Percentiles rank a stretch among this genome's conserved stretches.
phyloP scores from a whole-genome alignment of 2,113 vertebrate genomes.

The Platysternon megacephalum region DNA sequence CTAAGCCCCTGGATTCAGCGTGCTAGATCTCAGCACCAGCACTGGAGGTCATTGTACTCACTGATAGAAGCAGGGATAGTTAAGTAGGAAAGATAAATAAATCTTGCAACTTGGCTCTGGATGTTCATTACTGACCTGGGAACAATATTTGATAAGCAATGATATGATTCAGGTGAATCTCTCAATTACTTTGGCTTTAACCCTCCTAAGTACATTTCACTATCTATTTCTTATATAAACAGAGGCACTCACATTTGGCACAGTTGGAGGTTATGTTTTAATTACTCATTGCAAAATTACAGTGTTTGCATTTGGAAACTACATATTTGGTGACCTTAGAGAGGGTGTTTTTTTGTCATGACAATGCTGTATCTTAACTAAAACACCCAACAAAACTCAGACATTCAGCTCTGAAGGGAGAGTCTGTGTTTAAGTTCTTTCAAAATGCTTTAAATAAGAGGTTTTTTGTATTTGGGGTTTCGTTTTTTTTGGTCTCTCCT shows the following conservation, averaged over 20 bases:
- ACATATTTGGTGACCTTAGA: conserved; percentile 36
- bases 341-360: conserved; percentile 29
- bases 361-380: not conserved
- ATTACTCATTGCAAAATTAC: conserved; percentile 34
- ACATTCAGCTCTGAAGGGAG: not conserved
- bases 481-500: not conserved
- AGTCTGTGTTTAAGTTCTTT: not conserved
- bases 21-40: not conserved
- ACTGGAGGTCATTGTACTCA: not conserved
- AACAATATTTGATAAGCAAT: conserved; percentile 46
- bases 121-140: not conserved
- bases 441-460: not conserved
- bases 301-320: conserved; percentile 20
- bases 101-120: not conserved
- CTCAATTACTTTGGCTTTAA: conserved; percentile 26
- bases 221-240: conserved; percentile 48
- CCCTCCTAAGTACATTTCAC: not conserved
- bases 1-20: not conserved
- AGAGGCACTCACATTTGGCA: conserved; percentile 39
- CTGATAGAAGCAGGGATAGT: not conserved
- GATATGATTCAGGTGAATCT: conserved; percentile 28
- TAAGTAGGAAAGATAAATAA: conserved; percentile 22
- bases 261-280: conserved; percentile 47
- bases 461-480: not conserved
- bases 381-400: not conserved